These are phyloP conservation scores for Styela plicata DNA, from an alignment of 23 tunicate species.

Conservation along the genomic window DNA sequence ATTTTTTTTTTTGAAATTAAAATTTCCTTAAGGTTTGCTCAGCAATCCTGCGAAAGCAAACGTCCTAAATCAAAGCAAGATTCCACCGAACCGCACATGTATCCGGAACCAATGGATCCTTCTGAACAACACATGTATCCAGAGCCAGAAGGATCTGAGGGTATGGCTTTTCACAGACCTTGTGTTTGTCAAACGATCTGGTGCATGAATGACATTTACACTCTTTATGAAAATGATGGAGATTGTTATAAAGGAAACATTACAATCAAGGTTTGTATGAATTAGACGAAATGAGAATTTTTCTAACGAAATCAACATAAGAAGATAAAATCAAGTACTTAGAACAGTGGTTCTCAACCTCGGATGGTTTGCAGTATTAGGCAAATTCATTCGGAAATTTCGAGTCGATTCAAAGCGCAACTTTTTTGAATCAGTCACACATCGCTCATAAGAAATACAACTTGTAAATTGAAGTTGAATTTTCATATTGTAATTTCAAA, in stretches of 20 bases:
- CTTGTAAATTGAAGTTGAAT: too few relatives aligned
- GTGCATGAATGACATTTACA: not conserved
- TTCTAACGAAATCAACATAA: not conserved
- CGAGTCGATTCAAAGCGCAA: too few relatives aligned
- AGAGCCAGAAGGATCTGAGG: not conserved
- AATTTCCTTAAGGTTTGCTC: not conserved
- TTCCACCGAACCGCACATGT: too few relatives aligned
- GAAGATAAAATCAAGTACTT: too few relatives aligned
- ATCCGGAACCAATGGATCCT: not conserved
- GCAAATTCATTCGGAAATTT: too few relatives aligned
- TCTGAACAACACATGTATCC: not conserved
- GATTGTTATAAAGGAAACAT: not conserved
- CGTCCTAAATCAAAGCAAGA: too few relatives aligned
- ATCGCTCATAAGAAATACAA: not conserved
- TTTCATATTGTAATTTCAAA: too few relatives aligned
- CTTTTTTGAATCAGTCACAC: not conserved
- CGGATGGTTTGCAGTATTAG: too few relatives aligned
- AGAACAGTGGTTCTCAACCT: too few relatives aligned
- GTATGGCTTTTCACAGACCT: not conserved
- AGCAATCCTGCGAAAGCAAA: not conserved
- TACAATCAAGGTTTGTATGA: not conserved
- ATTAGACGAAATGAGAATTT: not conserved
- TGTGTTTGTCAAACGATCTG: not conserved
- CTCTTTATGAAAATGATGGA: not conserved
- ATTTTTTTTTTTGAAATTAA: too few relatives aligned